Percentiles rank a stretch among this genome's conserved stretches.
These are phyloP conservation scores for Wasmannia auropunctata DNA, from an alignment of 1,140 invertebrate species.

Conservation along the genomic window DNA sequence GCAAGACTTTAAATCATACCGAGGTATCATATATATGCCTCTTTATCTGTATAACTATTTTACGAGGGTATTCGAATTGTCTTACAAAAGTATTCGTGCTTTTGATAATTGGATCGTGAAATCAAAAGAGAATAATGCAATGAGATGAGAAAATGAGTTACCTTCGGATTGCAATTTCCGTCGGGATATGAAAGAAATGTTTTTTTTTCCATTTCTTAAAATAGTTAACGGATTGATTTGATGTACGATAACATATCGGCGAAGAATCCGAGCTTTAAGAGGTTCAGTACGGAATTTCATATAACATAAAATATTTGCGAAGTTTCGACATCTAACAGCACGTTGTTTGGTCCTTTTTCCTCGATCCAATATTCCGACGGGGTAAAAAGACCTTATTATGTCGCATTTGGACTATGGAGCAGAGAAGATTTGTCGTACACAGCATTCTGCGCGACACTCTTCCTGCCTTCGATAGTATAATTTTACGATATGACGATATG, in stretches of 20 bases:
- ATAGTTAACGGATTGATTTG: conserved; percentile 9
- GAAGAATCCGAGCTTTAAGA: not conserved
- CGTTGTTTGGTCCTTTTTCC: not conserved
- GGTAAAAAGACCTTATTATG: not conserved
- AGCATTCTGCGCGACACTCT: not conserved
- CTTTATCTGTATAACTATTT: conserved; percentile 9
- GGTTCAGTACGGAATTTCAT: not conserved
- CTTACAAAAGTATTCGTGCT: not conserved
- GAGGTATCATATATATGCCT: not conserved
- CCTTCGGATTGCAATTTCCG: not conserved
- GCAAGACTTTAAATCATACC: not conserved
- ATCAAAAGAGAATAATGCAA: not conserved
- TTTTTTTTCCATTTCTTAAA: not conserved
- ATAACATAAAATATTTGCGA: conserved; percentile 9
- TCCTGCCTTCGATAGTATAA: not conserved
- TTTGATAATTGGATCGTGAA: not conserved
- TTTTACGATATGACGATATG: not conserved
- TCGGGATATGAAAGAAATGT: not conserved
- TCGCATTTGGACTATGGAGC: not conserved
- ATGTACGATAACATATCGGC: not conserved
- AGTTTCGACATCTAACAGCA: not conserved
- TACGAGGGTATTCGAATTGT: not conserved
- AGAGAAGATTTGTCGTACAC: not conserved
- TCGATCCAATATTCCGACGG: not conserved
- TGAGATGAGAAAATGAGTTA: not conserved